Conservation (phyloP, 2,113 vertebrate genomes). For the Dipodomys stephensi region DNA sequence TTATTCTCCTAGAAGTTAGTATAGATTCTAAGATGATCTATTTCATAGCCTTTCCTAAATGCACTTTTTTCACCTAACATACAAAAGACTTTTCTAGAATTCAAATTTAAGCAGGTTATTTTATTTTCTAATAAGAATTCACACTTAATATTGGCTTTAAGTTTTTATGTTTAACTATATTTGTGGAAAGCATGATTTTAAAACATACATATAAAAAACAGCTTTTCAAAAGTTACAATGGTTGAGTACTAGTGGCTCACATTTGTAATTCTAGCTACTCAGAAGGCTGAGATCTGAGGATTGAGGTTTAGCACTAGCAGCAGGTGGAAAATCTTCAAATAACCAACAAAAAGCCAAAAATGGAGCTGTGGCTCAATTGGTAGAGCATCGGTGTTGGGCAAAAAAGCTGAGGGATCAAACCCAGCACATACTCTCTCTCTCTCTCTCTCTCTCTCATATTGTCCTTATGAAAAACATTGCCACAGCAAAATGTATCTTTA, state of each 20-base stretch:
- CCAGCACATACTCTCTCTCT: neutral
- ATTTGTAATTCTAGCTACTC: too few relatives aligned
- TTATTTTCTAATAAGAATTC: slow-evolving; percentile 18
- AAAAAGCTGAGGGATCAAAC: too few relatives aligned
- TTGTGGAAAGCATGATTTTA: neutral
- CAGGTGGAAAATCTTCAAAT: too few relatives aligned
- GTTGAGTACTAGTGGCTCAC: too few relatives aligned
- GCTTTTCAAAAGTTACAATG: neutral
- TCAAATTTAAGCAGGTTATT: slow-evolving; percentile 22
- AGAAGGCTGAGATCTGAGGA: too few relatives aligned
- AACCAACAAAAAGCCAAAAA: too few relatives aligned
- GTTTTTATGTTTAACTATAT: neutral
- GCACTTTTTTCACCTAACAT: neutral
- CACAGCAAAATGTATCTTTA: neutral
- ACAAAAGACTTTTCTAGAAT: slow-evolving; percentile 30
- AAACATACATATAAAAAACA: neutral
- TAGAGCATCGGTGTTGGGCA: too few relatives aligned
- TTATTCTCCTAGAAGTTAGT: neutral
- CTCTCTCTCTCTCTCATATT: neutral
- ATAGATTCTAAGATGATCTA: neutral
- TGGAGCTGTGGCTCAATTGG: too few relatives aligned
- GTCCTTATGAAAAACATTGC: slow-evolving; percentile 1
- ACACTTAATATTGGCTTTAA: neutral
- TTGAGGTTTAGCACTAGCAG: too few relatives aligned
- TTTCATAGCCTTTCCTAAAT: slow-evolving; percentile 9